These are phyloP conservation scores for Dromiciops gliroides DNA, from an alignment of 2,113 vertebrate species.

Conservation along the genomic window DNA sequence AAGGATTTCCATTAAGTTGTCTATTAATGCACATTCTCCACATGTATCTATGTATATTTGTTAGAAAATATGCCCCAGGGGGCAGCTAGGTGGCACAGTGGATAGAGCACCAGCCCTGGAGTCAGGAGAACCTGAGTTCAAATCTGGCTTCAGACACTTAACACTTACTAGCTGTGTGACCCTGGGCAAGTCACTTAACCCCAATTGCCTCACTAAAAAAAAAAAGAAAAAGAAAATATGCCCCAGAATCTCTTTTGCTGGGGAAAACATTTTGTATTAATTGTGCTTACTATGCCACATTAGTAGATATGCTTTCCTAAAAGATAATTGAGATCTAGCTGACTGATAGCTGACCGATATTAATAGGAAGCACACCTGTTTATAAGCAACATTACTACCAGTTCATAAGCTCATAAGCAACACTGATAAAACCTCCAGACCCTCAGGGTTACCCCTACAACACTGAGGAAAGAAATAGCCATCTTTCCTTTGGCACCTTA, in stretches of 20 bases:
- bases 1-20: background rate
- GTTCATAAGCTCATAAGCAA: too few relatives aligned
- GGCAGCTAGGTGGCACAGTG: too few relatives aligned
- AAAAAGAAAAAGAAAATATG: background rate
- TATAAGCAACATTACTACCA: background rate
- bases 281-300: background rate
- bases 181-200: too few relatives aligned
- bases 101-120: too few relatives aligned
- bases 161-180: too few relatives aligned
- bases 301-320: background rate
- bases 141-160: too few relatives aligned
- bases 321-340: background rate
- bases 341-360: background rate
- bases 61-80: background rate
- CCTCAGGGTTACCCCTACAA: too few relatives aligned
- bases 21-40: background rate
- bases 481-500: too few relatives aligned
- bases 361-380: background rate
- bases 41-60: background rate
- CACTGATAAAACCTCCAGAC: too few relatives aligned
- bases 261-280: background rate
- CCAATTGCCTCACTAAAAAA: too few relatives aligned
- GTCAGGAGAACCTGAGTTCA: too few relatives aligned
- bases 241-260: background rate
- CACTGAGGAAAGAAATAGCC: too few relatives aligned